phyloP scores from a whole-genome alignment of 2,797 vertebrate genomes.

The Micrastur ruficollis region DNA sequence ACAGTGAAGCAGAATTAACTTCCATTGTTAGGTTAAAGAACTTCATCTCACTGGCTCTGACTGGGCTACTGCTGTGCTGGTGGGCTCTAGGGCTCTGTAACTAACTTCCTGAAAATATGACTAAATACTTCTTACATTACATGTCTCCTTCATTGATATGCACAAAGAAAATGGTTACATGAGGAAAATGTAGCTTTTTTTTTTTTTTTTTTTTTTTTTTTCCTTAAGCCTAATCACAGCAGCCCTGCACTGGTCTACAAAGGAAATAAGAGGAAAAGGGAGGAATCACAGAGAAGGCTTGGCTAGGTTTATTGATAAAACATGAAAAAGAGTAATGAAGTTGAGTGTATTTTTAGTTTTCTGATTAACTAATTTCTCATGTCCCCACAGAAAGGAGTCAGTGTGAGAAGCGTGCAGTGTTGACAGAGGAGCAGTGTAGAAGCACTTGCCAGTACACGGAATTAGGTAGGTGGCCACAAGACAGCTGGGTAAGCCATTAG shows the following conservation, averaged over 20 bases:
- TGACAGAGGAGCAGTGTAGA: neutral
- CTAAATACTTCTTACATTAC: neutral
- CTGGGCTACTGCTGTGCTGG: neutral
- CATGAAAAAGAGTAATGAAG: neutral
- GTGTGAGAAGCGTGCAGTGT: neutral
- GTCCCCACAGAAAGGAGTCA: neutral
- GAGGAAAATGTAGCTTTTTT: neutral
- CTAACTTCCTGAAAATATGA: neutral
- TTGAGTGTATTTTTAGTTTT: neutral
- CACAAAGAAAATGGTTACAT: neutral
- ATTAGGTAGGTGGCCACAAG: neutral
- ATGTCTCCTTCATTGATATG: neutral
- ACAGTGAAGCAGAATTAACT: neutral
- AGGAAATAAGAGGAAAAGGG: neutral
- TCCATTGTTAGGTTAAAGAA: neutral
- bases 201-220: neutral
- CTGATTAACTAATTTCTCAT: neutral
- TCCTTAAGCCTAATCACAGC: neutral
- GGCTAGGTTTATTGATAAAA: neutral
- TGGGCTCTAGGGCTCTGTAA: neutral
- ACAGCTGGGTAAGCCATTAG: neutral
- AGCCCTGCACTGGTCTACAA: neutral
- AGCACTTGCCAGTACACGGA: neutral
- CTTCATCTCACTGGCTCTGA: neutral
- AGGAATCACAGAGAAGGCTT: neutral